Percentiles rank a stretch among this genome's conserved stretches.
phyloP scores from a whole-genome alignment of 2,888 invertebrate genomes.

The Hyalella azteca region DNA sequence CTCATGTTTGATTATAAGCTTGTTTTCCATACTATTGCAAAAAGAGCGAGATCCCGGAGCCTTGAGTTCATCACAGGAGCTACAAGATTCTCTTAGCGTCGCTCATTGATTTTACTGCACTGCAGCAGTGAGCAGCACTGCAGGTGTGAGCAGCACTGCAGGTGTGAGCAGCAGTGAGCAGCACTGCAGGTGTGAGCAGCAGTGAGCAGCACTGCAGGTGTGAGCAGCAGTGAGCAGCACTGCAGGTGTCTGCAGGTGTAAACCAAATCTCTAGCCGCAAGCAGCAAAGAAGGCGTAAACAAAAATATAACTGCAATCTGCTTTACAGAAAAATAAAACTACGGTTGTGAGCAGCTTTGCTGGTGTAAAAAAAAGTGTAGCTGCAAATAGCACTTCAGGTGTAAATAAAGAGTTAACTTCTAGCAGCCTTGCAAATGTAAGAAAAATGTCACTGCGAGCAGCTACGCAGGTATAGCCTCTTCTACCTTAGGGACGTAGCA shows the following conservation, averaged over 20 bases:
- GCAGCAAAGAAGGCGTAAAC: not conserved
- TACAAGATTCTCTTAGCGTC: no score
- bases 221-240: not conserved
- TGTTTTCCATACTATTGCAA: no score
- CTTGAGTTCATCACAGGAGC: no score
- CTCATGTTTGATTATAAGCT: no score
- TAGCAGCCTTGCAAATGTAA: not conserved
- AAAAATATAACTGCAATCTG: not conserved
- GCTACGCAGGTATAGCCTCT: not conserved
- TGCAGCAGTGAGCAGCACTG: not conserved
- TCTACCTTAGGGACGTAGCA: conserved; percentile 56
- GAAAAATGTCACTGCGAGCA: not conserved
- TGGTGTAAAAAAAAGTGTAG: not conserved
- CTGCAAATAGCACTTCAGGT: not conserved
- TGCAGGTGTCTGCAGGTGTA: not conserved
- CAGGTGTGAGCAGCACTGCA: conserved; percentile 8
- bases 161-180: not conserved
- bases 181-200: not conserved
- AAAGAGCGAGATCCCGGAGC: no score
- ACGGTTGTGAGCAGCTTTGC: not conserved
- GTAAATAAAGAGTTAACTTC: not conserved
- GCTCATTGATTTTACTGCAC: conserved; percentile 7
- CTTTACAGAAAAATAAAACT: no score
- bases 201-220: not conserved
- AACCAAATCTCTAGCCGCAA: not conserved